Base-by-base conservation (phyloP, 1,140 invertebrate species). In the Drosophila setifemur region DNA sequence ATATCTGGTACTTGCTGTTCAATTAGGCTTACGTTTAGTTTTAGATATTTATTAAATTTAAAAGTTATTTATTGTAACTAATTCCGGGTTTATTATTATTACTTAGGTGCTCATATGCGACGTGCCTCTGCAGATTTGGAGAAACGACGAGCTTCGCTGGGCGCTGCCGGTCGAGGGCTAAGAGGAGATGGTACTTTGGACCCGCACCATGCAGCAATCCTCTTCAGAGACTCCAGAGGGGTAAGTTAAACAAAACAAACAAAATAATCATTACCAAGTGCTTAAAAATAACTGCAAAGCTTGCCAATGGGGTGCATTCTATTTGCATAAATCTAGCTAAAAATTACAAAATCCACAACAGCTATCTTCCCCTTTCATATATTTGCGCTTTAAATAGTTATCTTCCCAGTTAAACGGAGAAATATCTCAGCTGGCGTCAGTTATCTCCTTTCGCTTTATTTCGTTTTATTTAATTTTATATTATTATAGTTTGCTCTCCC, bases 141-240 rank as follows among this genome's bases (percentile, higher is more conserved):
- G 54, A 93, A 94, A 70, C 92, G 96, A 61, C 92, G 95, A 58
- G 92, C 95, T 23, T 96, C 95, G 11, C 90, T 96, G 42, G 95
- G 95, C 50, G 92, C 94, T 44, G 92, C 94, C 31, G 88, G 85
- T 44, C 87, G 91, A 19, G 90, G 90, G 40, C 67, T 89, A 50
- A 73, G 89, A 54, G 86, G 78, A n/a, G 88, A 91, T 69, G 90
- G 90, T 33, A 78, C 92, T 88, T 90, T 96, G 33, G 96, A 97
- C 92, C 95, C 96, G 16, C 93, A 95, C 75, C 95, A 96, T 91
- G 95, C 96, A 40, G 96, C 96, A 63, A 97, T 97, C 63, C 92
- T 97, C 52, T 97, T 97, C 91, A 92, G 96, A 74, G 96, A 97
- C 90, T 95, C 96, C 7, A 92, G 96, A 92, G 96, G 96, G 92